Evolutionary conservation across 2,113 vertebrate genomes (phyloP).

Genomic region (Myotis yumanensis): DNA sequence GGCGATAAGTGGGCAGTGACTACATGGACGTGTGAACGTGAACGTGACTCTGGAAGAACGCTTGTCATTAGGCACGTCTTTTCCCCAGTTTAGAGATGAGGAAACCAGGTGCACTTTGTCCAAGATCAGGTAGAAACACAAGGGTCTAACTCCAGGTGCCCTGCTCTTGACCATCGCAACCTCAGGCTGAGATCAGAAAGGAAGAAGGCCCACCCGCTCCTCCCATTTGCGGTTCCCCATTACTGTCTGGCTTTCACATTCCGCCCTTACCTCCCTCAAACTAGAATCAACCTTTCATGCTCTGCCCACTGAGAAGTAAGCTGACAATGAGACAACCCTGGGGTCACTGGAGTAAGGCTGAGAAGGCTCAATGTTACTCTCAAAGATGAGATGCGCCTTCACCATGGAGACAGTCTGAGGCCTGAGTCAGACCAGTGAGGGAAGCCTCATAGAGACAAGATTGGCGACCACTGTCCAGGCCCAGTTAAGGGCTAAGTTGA

Average conservation of each 20-base stretch:
- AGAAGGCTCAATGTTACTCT: not conserved
- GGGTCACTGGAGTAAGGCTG: not conserved
- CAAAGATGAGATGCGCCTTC: not conserved
- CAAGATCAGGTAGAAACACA: not conserved
- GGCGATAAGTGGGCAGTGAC: too few species aligned
- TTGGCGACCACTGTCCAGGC: not conserved
- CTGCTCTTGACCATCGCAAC: not conserved
- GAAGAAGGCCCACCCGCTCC: not conserved
- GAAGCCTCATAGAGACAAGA: not conserved
- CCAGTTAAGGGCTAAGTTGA: not conserved
- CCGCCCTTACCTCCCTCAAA: not conserved
- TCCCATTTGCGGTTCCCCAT: not conserved
- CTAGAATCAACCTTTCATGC: not conserved
- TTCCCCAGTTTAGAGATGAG: not conserved
- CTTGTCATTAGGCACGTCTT: not conserved
- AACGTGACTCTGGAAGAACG: not conserved
- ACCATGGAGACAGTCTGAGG: too few species aligned
- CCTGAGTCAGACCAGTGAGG: not conserved
- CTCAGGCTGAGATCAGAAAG: not conserved
- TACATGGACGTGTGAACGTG: not conserved
- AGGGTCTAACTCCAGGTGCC: accelerated
- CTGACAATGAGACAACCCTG: not conserved
- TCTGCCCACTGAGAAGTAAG: not conserved
- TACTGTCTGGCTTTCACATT: not conserved
- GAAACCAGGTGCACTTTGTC: not conserved